Base-by-base conservation (phyloP, 2,888 invertebrate species). In the Ypsolopha sequella region DNA sequence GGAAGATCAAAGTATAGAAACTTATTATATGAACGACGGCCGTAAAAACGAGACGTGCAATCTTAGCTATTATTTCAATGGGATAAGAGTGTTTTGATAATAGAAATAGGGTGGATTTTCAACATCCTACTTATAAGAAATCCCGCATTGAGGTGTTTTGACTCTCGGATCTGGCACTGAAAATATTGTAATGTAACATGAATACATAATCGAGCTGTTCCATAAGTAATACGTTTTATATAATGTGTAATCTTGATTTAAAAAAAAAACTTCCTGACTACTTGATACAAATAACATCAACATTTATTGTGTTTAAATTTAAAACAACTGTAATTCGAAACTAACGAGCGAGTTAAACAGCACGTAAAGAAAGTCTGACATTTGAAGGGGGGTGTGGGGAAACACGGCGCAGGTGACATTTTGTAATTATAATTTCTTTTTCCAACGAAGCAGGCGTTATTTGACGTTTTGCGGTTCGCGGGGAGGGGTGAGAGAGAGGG, bases 141-240 rank as follows among this genome's bases (percentile, higher is more conserved):
- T 46, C 53, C 49, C 38, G 48, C 43, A 41, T 33, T 9, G 41
- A 50, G 53, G 50, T 49, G 47, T 36, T 46, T 13, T 63, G 63
- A 63, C 63, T 66, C 64, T 60, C 59, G 59, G 55, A 57, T 60
- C 52, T 56, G 36, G 62, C 64, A 62, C 61, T 65, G 70, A 70
- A 73, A 73, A 78, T 71, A 74, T 76, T 72, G 71, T 74, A 73
- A 76, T 76, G 70, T 71, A 64, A 68, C 73, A 69, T 74, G 76
- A 76, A 78, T 76, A 76, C 68, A 59, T 66, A 75, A 73, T 74
- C n/a, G 52, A 50, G 46, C 43, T 36, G 49, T 43, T 11, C n/a
- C 8, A 68, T 63, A 64, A 65, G 66, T 74, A 67, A 66, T 70
- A 73, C 62, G 65, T 65, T 74, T 69, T 68, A 66, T 58, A 62